Evolutionary conservation across 2,888 invertebrate species (phyloP), one percentile per base, ranked within the genome.

Genomic region (Azorinus chamasolen): DNA sequence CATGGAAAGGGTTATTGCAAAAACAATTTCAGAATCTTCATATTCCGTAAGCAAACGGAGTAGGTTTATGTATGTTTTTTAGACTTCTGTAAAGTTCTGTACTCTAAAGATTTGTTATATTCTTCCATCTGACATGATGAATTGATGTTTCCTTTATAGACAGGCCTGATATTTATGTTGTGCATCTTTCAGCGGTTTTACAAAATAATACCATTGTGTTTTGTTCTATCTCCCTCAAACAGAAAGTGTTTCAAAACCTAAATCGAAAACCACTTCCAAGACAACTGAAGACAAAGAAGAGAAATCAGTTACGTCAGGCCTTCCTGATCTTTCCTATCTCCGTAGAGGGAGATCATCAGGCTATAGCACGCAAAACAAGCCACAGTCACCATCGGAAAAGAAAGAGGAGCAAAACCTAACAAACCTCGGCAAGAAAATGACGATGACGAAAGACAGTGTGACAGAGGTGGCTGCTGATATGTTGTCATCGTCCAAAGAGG

Each of bases 401-500:
- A 87, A 80, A 51, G 79, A 77, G n/a, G 78, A 80, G n/a, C 64
- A 77, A 10, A 78, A 84, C 12, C 66, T 86, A 18, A 51, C 77
- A n/a, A 85, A 83, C 63, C 66, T 90, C 14, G 86, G 88, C 37
- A 79, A 87, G 46, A 85, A 87, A 75, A 74, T 89, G 32, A 71
- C 83, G 4, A 73, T 71, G 63, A 83, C 88, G 2, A 78, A 85
- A 27, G 83, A 83, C 20, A 74, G 83, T 41, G 85, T 89, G 6
- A 62, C 86, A 0, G 55, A 83, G n/a, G 84, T 85, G 1, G 88
- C 88, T 3, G 86, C 86, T 55, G 85, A 87, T 39, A 81, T 90
- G 78, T 78, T 89, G 22, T 70, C 77, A 14, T 85, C 90, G 0
- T 87, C 88, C 8, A 83, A 87, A 48, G 85, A 88, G 86, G 90